Evolutionary conservation across 2,888 invertebrate species (phyloP), one percentile per base, ranked within the genome.

Genomic region (Acleris emargana): DNA sequence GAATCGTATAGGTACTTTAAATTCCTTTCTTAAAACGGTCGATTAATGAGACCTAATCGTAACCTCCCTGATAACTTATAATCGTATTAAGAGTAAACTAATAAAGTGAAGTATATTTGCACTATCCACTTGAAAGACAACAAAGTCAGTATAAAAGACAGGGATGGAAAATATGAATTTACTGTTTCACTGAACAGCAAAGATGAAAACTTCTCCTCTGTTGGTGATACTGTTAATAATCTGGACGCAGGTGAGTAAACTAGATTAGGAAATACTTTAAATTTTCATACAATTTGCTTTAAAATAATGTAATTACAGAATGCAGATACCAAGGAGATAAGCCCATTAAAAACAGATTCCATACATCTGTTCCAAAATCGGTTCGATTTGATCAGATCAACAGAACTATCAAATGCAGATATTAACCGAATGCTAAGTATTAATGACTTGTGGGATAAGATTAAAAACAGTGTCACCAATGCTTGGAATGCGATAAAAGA

Each of bases 401-500:
- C 50, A 45, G 61, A 58, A 20, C 18, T 71, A 7, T 38, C 58
- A 3, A 79, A 79, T 60, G 53, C 59, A 22, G 50, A 55, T 17
- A 17, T 64, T n/a, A 55, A 64, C 28, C 18, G 17, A 32, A n/a
- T 64, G 5, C 16, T 45, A 9, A 64, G 50, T 32, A 51, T 64
- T 17, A 64, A 59, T 50, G 64, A 64, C 4, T 60, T 81, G 9
- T 80, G 80, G 82, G 70, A 71, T 32, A 77, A 72, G 55, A 74
- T 83, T 17, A 83, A 77, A 69, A 73, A 75, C 3, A 77, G 73
- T 55, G 76, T 79, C 0, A 62, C 71, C 47, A 73, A 71, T 51
- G 74, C 76, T 18, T 84, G 81, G 83, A 73, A 80, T 13, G 72
- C 73, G 17, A 58, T 86, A 2, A 81, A 79, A 71, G 60, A 68